Evolutionary conservation across 2,113 vertebrate species (phyloP).

Genomic region (Coreoperca whiteheadi): DNA sequence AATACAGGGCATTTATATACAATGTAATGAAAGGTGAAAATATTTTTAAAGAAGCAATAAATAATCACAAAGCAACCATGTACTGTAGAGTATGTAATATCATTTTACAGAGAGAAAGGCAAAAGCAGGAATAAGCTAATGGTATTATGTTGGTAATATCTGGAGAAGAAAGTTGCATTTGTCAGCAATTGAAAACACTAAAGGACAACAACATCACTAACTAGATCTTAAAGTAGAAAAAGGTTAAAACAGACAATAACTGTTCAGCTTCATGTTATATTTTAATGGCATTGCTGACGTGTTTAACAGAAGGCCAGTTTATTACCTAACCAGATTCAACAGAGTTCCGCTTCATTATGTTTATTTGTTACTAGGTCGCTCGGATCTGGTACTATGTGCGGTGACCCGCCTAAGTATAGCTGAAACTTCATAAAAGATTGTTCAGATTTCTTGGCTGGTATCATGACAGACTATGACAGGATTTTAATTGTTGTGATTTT

Average conservation of each 20-base stretch:
- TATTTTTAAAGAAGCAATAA: not conserved
- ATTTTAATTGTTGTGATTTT: too few relatives aligned
- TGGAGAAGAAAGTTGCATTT: not conserved
- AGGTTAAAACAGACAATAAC: not conserved
- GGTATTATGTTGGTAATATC: not conserved
- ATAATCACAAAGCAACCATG: not conserved
- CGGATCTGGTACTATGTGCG: too few relatives aligned
- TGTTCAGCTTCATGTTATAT: not conserved
- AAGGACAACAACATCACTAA: not conserved
- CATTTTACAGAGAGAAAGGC: not conserved
- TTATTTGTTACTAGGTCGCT: too few relatives aligned
- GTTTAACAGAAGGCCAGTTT: not conserved
- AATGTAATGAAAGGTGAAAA: not conserved
- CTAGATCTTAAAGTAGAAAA: not conserved
- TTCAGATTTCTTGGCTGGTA: too few relatives aligned
- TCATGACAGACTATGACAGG: too few relatives aligned
- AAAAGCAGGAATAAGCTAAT: not conserved
- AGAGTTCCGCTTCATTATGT: not conserved
- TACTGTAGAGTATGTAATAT: not conserved
- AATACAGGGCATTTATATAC: not conserved
- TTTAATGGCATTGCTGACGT: not conserved
- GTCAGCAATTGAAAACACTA: not conserved
- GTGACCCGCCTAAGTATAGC: too few relatives aligned
- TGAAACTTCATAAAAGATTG: too few relatives aligned
- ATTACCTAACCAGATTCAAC: not conserved